Evolutionary conservation across 2,888 invertebrate genomes (phyloP).

Genomic region (Matsumyia berberina): DNA sequence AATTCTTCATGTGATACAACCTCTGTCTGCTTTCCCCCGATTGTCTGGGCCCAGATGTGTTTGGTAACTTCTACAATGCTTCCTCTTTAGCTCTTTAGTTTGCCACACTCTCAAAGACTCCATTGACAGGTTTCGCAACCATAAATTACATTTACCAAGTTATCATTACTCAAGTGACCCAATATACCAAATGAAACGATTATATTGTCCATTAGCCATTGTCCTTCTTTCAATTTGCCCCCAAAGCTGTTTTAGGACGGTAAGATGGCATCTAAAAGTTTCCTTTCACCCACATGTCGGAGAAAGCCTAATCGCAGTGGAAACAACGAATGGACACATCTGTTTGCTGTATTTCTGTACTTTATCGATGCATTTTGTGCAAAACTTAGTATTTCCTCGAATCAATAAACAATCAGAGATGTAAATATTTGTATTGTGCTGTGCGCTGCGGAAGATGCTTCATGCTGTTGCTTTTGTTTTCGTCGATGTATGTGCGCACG

Average conservation of each 20-base stretch:
- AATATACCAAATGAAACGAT: conserved; percentile 2
- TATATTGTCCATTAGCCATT: conserved; percentile 8
- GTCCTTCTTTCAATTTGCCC: conserved; percentile 30
- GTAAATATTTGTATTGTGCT: conserved; percentile 72
- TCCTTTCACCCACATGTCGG: not conserved
- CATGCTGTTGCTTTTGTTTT: conserved; percentile 43
- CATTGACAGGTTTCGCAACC: not conserved
- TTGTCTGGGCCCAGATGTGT: conserved; percentile 1
- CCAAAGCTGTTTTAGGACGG: not conserved
- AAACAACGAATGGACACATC: conserved; percentile 32
- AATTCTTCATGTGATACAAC: not conserved
- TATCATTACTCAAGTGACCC: not conserved
- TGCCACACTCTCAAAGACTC: not conserved
- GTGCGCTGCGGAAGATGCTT: conserved; percentile 72
- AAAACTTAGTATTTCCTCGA: conserved; percentile 72
- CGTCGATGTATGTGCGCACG: not conserved
- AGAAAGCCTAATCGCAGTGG: not conserved
- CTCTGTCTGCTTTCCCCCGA: not conserved
- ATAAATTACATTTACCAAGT: not conserved
- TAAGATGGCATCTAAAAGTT: conserved; percentile 6
- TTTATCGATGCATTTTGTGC: conserved; percentile 55
- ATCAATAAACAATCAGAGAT: conserved; percentile 75
- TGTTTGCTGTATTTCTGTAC: conserved; percentile 53
- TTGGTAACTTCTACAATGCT: not conserved
- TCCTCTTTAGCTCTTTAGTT: not conserved